These are phyloP conservation scores for Limnephilus auricula DNA, from an alignment of 2,888 invertebrate species.

Conservation along the genomic window DNA sequence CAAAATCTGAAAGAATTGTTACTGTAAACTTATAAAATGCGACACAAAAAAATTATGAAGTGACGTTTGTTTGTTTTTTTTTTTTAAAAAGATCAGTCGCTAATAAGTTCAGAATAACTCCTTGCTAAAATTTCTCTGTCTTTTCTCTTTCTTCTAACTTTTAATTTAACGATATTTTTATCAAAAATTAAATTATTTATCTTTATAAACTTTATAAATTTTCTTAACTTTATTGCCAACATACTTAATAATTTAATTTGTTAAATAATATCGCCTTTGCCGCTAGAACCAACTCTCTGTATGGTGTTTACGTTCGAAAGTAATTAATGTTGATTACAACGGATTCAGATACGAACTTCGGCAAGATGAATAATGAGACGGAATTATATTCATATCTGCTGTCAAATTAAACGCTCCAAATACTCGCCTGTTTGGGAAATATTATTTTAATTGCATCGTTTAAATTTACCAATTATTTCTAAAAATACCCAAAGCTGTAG, in stretches of 20 bases:
- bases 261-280: not conserved
- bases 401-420: conserved; percentile 25
- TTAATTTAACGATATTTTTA: not conserved
- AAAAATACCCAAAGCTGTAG: not conserved
- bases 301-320: conserved; percentile 22
- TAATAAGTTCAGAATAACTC: not conserved
- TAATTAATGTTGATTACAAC: conserved; percentile 44
- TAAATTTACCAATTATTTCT: not conserved
- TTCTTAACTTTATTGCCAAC: not conserved
- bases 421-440: not conserved
- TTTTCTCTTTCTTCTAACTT: too few species aligned
- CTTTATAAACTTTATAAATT: too few species aligned
- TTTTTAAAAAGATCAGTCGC: not conserved
- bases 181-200: not conserved
- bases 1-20: too few species aligned
- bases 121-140: not conserved
- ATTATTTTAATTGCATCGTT: not conserved
- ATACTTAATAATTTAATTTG: not conserved
- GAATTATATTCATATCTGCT: conserved; percentile 33
- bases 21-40: too few species aligned
- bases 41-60: too few species aligned
- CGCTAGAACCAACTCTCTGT: not conserved
- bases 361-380: conserved; percentile 32
- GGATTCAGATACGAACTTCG: conserved; percentile 37
- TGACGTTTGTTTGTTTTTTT: too few species aligned